Conservation (phyloP, 2,888 invertebrate genomes). For the Lypha dubia region DNA sequence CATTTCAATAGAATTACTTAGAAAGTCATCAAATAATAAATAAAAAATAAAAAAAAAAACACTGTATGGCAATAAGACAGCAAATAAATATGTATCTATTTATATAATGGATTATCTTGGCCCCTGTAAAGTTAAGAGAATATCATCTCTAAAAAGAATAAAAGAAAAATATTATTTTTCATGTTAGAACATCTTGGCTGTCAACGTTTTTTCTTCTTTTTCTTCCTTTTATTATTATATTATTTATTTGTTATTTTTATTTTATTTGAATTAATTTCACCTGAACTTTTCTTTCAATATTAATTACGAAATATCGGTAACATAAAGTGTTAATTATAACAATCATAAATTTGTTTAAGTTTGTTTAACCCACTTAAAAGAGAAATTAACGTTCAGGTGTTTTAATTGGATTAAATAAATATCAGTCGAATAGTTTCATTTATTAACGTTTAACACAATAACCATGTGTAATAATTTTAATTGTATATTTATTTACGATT, state of each 20-base stretch:
- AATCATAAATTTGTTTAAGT: conserved; percentile 24
- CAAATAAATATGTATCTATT: conserved; percentile 33
- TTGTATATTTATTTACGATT: too few species aligned
- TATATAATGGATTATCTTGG: conserved; percentile 28
- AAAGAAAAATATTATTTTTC: background rate
- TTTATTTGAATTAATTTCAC: background rate
- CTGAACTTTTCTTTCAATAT: background rate
- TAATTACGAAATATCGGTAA: conserved; percentile 15
- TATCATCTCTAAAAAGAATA: background rate
- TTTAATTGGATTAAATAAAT: conserved; percentile 45
- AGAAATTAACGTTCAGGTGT: background rate
- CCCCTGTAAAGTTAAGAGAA: background rate
- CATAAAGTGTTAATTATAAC: conserved; percentile 23
- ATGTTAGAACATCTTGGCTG: background rate
- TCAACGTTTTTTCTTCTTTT: background rate
- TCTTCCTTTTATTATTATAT: background rate
- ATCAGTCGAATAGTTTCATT: conserved; percentile 8
- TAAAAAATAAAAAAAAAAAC: background rate
- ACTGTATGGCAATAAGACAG: conserved; percentile 12
- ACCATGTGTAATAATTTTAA: too few species aligned
- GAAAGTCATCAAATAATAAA: conserved; percentile 6
- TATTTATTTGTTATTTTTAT: background rate
- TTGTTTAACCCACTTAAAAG: conserved; percentile 25
- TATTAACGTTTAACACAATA: too few species aligned
- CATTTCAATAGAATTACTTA: background rate